Percentiles rank a stretch among this genome's conserved stretches.
Evolutionary conservation across 2,113 vertebrate genomes (phyloP).

Genomic region (Cygnus atratus): DNA sequence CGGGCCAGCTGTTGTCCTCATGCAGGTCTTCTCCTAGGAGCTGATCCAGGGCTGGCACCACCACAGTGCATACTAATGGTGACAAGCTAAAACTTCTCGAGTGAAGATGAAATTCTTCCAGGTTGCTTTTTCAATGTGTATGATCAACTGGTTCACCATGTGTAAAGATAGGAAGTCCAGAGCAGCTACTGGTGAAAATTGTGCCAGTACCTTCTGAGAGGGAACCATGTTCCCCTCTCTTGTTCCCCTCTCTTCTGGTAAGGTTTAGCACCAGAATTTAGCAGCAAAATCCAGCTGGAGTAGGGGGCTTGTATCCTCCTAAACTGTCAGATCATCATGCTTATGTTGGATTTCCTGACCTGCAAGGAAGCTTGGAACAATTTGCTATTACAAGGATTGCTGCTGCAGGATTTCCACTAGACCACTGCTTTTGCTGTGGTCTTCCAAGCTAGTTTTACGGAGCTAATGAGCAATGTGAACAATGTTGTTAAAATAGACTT

Average conservation of each 20-base stretch:
- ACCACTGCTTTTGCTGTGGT: too few species aligned
- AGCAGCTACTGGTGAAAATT: not conserved
- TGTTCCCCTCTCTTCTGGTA: not conserved
- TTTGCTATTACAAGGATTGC: not conserved
- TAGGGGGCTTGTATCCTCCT: not conserved
- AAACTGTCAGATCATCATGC: not conserved
- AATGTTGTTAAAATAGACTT: too few species aligned
- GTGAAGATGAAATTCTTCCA: not conserved
- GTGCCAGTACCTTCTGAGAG: not conserved
- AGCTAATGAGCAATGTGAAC: not conserved
- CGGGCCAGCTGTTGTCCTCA: fast-evolving
- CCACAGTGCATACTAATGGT: not conserved
- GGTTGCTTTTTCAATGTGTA: not conserved
- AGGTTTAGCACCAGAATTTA: not conserved
- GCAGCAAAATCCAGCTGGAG: not conserved
- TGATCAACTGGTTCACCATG: not conserved
- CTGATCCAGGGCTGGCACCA: not conserved
- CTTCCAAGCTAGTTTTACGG: not conserved
- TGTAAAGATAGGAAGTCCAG: not conserved
- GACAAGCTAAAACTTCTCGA: not conserved
- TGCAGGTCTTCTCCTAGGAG: not conserved
- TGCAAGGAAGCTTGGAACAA: not conserved
- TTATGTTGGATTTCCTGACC: not conserved
- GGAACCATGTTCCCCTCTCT: fast-evolving
- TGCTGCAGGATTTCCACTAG: too few species aligned